Percentiles rank a stretch among this genome's conserved stretches.
phyloP scores from a whole-genome alignment of 2,113 vertebrate species.

The Cryptomyrus ogoouensis region DNA sequence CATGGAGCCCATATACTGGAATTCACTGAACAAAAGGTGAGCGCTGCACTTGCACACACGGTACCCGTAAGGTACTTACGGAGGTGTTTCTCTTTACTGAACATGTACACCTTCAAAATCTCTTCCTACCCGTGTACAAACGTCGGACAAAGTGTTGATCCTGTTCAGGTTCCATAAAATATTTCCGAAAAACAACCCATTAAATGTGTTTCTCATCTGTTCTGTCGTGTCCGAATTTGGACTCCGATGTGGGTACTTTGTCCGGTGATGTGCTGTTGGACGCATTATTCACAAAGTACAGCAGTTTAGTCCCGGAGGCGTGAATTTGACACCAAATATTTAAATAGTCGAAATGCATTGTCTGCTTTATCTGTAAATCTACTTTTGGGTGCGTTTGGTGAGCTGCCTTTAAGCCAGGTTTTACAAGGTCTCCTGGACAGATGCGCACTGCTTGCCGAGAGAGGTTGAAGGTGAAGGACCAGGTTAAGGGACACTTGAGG shows the following conservation, averaged over 20 bases:
- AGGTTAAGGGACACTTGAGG: background rate
- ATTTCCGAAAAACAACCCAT: background rate
- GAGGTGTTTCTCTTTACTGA: background rate
- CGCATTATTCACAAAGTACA: background rate
- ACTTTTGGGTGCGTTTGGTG: background rate
- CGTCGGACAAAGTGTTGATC: background rate
- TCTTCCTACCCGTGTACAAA: background rate
- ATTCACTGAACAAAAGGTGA: conserved; percentile 47
- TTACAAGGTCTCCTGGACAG: background rate
- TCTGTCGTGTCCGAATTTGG: background rate
- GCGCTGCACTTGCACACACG: background rate
- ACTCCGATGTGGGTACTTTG: background rate
- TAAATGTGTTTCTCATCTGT: background rate
- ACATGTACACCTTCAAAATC: background rate
- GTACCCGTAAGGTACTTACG: background rate
- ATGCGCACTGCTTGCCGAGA: background rate
- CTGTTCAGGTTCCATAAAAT: background rate
- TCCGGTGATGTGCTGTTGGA: background rate
- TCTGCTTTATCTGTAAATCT: background rate
- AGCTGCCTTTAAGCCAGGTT: background rate
- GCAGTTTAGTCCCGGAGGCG: background rate
- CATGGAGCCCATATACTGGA: conserved; percentile 50
- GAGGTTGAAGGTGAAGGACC: background rate
- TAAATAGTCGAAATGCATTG: background rate
- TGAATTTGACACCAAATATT: background rate